A percentile compares a stretch with the other conserved stretches of the same genome.
These are phyloP conservation scores for Umimayanthus kanabou DNA, from an alignment of 92 coral and sea anemone genomes.

Conservation along the genomic window DNA sequence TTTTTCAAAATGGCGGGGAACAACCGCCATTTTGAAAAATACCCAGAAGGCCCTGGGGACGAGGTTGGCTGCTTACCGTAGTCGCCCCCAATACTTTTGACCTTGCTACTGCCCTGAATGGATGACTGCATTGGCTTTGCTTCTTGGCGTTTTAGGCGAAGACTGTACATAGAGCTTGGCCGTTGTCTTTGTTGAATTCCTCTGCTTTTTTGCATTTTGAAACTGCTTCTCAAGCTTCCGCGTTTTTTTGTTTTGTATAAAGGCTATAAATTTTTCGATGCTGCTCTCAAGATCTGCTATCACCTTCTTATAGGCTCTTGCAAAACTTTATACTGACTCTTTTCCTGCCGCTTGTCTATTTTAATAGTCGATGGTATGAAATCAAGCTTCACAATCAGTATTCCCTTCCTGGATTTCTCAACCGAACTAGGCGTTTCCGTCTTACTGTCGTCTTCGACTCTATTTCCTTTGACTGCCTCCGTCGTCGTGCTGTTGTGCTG, in stretches of 20 bases:
- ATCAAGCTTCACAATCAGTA: constrained; percentile 35
- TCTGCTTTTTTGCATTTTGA: too few species aligned
- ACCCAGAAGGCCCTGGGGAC: too few species aligned
- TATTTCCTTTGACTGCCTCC: not conserved
- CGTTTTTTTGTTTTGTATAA: constrained; percentile 10
- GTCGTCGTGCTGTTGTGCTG: not conserved
- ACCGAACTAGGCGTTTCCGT: not conserved
- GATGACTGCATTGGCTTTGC: constrained; percentile 2
- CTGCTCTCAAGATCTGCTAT: constrained; percentile 33
- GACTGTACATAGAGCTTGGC: too few species aligned
- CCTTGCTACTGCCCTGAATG: too few species aligned
- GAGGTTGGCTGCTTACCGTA: too few species aligned
- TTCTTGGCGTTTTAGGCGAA: too few species aligned
- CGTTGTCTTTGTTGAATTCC: too few species aligned
- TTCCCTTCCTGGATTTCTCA: constrained; percentile 8
- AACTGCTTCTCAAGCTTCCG: constrained; percentile 19
- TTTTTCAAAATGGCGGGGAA: too few species aligned
- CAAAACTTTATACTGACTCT: constrained; percentile 36
- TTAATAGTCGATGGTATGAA: constrained; percentile 30
- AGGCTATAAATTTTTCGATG: constrained; percentile 8
- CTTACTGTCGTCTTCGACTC: not conserved
- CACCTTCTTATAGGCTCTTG: constrained; percentile 36
- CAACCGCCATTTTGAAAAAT: too few species aligned
- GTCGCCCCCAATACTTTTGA: too few species aligned
- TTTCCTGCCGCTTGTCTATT: constrained; percentile 40